These are phyloP conservation scores for Benthosema pterotum DNA, from an alignment of 2,797 vertebrate genomes.

Conservation along the genomic window DNA sequence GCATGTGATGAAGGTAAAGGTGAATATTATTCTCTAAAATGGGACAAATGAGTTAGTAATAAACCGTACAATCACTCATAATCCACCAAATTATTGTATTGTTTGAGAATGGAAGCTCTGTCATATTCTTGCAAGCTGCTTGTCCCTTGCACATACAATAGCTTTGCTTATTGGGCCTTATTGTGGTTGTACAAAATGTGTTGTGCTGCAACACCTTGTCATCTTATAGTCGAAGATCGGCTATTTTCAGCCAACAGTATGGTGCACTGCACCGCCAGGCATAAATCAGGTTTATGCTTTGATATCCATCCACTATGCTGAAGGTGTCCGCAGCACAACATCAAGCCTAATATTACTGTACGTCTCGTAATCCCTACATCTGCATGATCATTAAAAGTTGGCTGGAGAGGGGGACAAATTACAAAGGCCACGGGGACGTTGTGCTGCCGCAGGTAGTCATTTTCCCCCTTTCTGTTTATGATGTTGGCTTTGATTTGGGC, in stretches of 20 bases:
- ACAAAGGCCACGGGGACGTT: constrained; percentile 71
- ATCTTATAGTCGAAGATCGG: no score
- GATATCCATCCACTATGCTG: constrained; percentile 4
- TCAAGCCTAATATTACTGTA: constrained; percentile 67
- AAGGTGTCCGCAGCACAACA: constrained; percentile 36
- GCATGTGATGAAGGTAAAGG: no score
- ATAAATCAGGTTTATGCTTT: neutral
- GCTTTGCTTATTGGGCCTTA: no score
- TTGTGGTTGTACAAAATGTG: no score
- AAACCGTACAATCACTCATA: no score
- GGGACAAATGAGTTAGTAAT: no score
- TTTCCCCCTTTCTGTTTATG: constrained; percentile 76
- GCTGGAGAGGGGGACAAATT: constrained; percentile 67
- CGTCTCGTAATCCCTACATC: constrained; percentile 53
- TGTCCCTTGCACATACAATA: no score
- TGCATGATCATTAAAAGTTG: constrained; percentile 70
- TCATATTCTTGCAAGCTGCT: no score
- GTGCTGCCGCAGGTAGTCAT: constrained; percentile 73
- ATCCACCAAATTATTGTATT: constrained; percentile 48
- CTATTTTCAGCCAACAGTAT: no score
- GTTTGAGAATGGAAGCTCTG: constrained; percentile 34
- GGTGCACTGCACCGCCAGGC: no score
- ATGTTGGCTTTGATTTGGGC: constrained; percentile 71
- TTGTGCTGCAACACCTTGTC: no score
- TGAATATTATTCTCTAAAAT: no score